phyloP scores from a whole-genome alignment of 2,888 invertebrate genomes.

The Hydroisotoma schaefferi region DNA sequence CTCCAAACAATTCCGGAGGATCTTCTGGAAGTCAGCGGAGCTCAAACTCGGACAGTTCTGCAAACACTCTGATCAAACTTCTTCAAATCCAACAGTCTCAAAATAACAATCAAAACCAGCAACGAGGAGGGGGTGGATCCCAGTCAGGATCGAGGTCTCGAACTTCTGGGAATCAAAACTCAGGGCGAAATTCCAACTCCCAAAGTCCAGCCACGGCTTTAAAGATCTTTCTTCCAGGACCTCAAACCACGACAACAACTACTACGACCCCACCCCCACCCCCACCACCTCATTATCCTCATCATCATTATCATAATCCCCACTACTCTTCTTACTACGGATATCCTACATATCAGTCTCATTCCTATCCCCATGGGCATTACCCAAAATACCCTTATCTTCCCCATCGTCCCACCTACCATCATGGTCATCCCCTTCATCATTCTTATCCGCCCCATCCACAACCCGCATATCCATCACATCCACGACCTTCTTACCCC shows the following conservation, averaged over 20 bases:
- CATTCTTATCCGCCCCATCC: too few relatives aligned
- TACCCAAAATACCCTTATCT: background rate
- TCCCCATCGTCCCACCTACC: background rate
- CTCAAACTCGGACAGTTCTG: background rate
- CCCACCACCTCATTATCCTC: constrained; percentile 15
- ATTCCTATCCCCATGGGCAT: background rate
- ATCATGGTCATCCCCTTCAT: background rate
- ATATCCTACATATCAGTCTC: background rate
- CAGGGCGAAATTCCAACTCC: constrained; percentile 7
- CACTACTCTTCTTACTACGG: constrained; percentile 15
- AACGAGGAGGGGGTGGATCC: background rate
- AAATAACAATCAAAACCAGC: background rate
- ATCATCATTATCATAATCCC: constrained; percentile 4
- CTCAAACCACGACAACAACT: constrained; percentile 24
- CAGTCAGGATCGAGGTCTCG: constrained; percentile 4
- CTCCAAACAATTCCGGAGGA: background rate
- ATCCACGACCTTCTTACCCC: too few relatives aligned
- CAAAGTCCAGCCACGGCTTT: constrained; percentile 12
- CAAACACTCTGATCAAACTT: constrained; percentile 25
- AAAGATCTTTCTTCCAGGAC: constrained; percentile 29
- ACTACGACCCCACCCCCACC: constrained; percentile 18
- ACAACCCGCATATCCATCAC: too few relatives aligned
- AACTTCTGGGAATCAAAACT: constrained; percentile 1
- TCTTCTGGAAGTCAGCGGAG: background rate
- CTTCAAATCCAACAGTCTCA: constrained; percentile 16